Evolutionary conservation across 1,140 invertebrate species (phyloP), one percentile per base, ranked within the genome.

Genomic region (Drosophila littoralis): DNA sequence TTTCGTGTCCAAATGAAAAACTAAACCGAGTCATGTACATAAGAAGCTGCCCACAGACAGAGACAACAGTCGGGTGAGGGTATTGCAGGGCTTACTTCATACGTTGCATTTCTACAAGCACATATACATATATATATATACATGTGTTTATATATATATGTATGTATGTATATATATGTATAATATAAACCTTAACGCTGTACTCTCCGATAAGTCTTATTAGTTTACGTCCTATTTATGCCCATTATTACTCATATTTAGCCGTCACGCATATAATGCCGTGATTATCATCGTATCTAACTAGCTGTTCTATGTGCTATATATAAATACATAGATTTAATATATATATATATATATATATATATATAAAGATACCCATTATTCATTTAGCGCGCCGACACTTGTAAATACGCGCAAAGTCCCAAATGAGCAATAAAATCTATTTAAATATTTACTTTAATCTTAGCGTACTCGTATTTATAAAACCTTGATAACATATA

Each of bases 321-420:
- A 65, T 43, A 15, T 42, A 51, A 42, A 51, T 32, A 17, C n/a
- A 48, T 7, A 28, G 7, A 50, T 58, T 28, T 28, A 28, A 51
- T 43, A 36, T 9, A 66, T 36, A 50, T 13, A 64, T 48, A 60
- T 9, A 70, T 38, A 54, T 40, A 42, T 28, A 64, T 48, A 60
- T 9, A 70, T 38, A 54, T 40, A 42, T 28, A 50, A 28, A 33
- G 6, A 32, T n/a, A 48, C 13, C 38, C 32, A 58, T 12, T 65
- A 67, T 50, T 51, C 50, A 55, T 33, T 64, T 46, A 55, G 50
- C 43, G 50, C 43, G 57, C 15, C 42, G 22, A 40, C 55, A 42
- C 51, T 65, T 86, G 83, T 86, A 86, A 79, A 86, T 86, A 86
- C 68, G 83, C 83, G 79, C 84, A 86, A 79, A 83, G 46, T 40